Conservation (phyloP, 2,888 invertebrate species). For the Mylabris sibirica region DNA sequence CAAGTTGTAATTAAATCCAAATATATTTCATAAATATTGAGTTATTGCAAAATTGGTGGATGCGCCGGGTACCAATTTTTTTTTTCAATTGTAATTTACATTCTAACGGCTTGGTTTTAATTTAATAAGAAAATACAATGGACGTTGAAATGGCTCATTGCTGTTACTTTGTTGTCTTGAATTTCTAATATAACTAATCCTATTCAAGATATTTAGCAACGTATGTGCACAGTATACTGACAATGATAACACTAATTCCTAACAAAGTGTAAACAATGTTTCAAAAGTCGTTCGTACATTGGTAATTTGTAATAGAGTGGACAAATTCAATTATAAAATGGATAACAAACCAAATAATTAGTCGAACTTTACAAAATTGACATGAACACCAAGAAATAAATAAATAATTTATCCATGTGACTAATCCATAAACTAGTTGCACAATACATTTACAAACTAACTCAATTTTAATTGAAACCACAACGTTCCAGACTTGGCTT, state of each 20-base stretch:
- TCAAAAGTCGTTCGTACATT: neutral
- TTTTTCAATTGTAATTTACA: no score
- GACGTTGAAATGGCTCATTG: conserved; percentile 25
- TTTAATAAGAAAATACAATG: conserved; percentile 24
- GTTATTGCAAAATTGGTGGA: neutral
- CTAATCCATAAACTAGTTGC: conserved; percentile 21
- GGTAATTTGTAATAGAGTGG: no score
- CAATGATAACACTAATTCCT: conserved; percentile 24
- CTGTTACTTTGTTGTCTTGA: conserved; percentile 24
- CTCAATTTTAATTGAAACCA: conserved; percentile 56
- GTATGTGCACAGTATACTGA: conserved; percentile 25
- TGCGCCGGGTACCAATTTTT: neutral
- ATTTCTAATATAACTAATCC: conserved; percentile 25
- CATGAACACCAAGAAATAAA: neutral
- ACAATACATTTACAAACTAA: conserved; percentile 39
- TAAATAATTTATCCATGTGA: conserved; percentile 20
- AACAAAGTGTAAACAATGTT: conserved; percentile 25
- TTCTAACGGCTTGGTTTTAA: conserved; percentile 15
- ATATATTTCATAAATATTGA: neutral
- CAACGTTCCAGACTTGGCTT: conserved; percentile 52
- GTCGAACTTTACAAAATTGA: neutral
- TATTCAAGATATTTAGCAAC: conserved; percentile 29
- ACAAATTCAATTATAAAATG: neutral
- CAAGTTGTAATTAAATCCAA: neutral
- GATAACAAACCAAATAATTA: neutral